Conservation (phyloP, 2,888 invertebrate genomes). For the Tetragonula carbonaria region DNA sequence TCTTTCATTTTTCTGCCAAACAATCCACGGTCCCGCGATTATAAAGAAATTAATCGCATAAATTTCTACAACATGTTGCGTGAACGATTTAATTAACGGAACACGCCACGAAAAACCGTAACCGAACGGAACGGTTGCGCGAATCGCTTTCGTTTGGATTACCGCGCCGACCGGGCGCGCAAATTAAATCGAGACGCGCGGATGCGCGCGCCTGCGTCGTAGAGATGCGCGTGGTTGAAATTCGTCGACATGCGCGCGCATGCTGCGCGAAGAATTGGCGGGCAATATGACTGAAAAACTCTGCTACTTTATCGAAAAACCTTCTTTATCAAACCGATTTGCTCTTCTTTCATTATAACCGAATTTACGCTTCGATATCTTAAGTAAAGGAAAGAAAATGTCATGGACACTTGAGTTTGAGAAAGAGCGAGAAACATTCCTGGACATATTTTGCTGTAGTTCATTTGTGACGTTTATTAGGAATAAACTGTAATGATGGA, state of each 20-base stretch:
- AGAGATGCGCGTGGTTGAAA: constrained; percentile 25
- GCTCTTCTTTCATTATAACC: constrained; percentile 6
- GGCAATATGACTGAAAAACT: not conserved
- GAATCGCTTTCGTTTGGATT: constrained; percentile 49
- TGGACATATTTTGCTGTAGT: not conserved
- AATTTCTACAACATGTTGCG: not conserved
- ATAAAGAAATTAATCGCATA: not conserved
- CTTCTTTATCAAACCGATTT: constrained; percentile 29
- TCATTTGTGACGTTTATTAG: too few relatives aligned
- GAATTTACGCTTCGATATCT: constrained; percentile 20
- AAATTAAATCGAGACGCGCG: constrained; percentile 48
- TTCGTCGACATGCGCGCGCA: constrained; percentile 1
- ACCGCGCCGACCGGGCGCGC: constrained; percentile 8
- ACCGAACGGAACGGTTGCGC: constrained; percentile 11
- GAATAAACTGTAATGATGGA: not conserved
- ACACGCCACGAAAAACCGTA: constrained; percentile 44
- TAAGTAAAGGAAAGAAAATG: not conserved
- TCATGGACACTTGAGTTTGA: too few relatives aligned
- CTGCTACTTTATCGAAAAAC: constrained; percentile 35
- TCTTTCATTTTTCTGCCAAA: not conserved
- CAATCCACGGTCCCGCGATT: too few relatives aligned
- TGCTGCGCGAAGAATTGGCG: constrained; percentile 1
- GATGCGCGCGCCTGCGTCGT: constrained; percentile 27
- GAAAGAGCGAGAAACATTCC: not conserved
- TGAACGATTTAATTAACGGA: constrained; percentile 48